These are phyloP conservation scores for Gambusia affinis DNA, from an alignment of 2,113 vertebrate species.

Conservation along the genomic window DNA sequence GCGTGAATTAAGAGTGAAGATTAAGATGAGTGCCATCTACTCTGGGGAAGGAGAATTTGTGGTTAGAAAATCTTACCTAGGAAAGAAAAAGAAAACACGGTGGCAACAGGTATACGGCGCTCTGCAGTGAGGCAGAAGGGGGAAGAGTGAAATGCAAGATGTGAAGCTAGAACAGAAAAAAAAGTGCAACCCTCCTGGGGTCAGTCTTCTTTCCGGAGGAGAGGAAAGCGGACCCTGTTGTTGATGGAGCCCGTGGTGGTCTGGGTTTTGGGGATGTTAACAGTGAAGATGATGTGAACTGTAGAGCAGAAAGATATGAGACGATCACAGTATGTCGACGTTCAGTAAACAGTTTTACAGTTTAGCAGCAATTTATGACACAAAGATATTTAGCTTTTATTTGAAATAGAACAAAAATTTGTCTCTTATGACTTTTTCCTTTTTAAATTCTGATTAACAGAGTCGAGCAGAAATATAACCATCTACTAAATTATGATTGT, in stretches of 20 bases:
- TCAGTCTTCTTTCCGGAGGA: constrained; percentile 80
- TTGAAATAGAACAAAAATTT: not conserved
- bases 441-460: not conserved
- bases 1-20: constrained; percentile 41
- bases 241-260: constrained; percentile 79
- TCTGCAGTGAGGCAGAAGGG: not conserved
- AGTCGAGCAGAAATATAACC: not conserved
- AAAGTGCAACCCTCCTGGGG: constrained; percentile 81
- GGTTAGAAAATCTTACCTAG: constrained; percentile 38
- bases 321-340: not conserved
- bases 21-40: constrained; percentile 46
- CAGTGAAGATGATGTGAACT: constrained; percentile 88
- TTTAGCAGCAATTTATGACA: not conserved
- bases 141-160: constrained; percentile 91
- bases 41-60: constrained; percentile 22
- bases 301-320: constrained; percentile 53
- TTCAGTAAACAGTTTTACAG: not conserved
- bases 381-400: not conserved
- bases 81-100: constrained; percentile 43
- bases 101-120: constrained; percentile 53
- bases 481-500: not conserved
- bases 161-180: constrained; percentile 78
- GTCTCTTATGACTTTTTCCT: not conserved
- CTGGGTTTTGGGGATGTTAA: constrained; percentile 83
- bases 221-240: constrained; percentile 82